Evolutionary conservation across 1,140 invertebrate genomes (phyloP), one percentile per base, ranked within the genome.

Genomic region (Brachionus calyciflorus): DNA sequence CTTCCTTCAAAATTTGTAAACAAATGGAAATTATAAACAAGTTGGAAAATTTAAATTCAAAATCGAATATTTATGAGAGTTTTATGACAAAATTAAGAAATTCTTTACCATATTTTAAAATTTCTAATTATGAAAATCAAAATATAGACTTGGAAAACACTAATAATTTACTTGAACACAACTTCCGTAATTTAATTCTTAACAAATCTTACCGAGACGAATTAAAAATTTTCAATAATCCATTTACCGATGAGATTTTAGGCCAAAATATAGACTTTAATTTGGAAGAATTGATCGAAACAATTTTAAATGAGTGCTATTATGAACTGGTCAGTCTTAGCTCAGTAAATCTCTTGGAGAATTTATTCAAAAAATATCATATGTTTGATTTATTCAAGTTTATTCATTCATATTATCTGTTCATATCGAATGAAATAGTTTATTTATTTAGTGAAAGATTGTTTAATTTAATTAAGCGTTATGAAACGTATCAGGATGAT

Each of bases 401-500:
- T 30, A 49, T 73, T 73, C 69, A 73, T 37, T 73, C 69, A 9
- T 73, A 73, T 28, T 73, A 73, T 14, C 21, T 73, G 28, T 73
- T 73, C 48, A 51, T 73, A 33, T 73, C 69, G n/a, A 73, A 73
- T 12, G 69, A 73, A 51, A 73, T 73, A 33, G 26, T 73, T 9
- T 73, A 40, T 51, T 37, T 73, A 19, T 73, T 73, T 37, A 73
- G 69, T 21, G 46, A 73, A 49, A 73, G 41, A 6, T 40, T 73
- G 51, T 73, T 73, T 19, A 41, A 73, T 55, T 30, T 73, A 33
- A 37, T 73, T 17, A 55, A 49, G 41, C 17, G 26, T 5, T 73
- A 51, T 55, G 44, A 73, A 49, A 73, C 44, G 1, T 73, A 73
- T 55, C 69, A 73, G 28, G 69, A 73, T 40, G 69, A 73, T 73